Percentiles rank a stretch among this genome's conserved stretches.
These are phyloP conservation scores for Drosophila seguyi DNA, from an alignment of 1,140 invertebrate species.

Conservation along the genomic window DNA sequence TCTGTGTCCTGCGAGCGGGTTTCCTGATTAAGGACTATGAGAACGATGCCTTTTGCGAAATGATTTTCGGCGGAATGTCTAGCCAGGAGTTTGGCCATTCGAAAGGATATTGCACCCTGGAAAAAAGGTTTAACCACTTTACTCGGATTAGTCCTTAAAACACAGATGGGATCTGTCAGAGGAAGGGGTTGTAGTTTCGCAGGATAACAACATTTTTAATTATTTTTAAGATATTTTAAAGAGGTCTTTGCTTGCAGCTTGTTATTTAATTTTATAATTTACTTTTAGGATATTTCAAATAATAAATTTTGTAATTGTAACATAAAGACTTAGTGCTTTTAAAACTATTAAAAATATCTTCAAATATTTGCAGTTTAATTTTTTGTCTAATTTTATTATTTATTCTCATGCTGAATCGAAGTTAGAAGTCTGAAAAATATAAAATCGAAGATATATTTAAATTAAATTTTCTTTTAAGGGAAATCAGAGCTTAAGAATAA, in stretches of 20 bases:
- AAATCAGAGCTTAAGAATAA: too few species aligned
- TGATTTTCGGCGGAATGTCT: constrained; percentile 58
- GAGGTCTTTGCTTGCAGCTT: not conserved
- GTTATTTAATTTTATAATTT: not conserved
- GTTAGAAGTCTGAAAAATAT: too few species aligned
- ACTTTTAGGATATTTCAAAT: not conserved
- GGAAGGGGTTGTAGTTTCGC: not conserved
- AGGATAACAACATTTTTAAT: not conserved
- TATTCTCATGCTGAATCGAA: too few species aligned
- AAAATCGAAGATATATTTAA: too few species aligned
- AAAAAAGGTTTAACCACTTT: constrained; percentile 32
- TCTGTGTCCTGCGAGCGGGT: constrained; percentile 55
- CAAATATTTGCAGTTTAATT: too few species aligned
- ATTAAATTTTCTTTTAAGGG: too few species aligned
- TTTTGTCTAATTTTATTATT: too few species aligned
- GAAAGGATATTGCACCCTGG: constrained; percentile 19
- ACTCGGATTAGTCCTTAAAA: constrained; percentile 12
- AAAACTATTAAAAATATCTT: too few species aligned
- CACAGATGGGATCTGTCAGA: constrained; percentile 17
- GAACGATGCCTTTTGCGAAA: constrained; percentile 30
- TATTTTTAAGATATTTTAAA: not conserved
- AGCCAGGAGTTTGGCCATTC: constrained; percentile 4
- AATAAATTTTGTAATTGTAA: too few species aligned
- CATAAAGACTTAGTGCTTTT: too few species aligned
- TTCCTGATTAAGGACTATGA: constrained; percentile 61